Evolutionary conservation across 2,113 vertebrate species (phyloP), one percentile per base, ranked within the genome.

Genomic region (Tragelaphus buxtoni): DNA sequence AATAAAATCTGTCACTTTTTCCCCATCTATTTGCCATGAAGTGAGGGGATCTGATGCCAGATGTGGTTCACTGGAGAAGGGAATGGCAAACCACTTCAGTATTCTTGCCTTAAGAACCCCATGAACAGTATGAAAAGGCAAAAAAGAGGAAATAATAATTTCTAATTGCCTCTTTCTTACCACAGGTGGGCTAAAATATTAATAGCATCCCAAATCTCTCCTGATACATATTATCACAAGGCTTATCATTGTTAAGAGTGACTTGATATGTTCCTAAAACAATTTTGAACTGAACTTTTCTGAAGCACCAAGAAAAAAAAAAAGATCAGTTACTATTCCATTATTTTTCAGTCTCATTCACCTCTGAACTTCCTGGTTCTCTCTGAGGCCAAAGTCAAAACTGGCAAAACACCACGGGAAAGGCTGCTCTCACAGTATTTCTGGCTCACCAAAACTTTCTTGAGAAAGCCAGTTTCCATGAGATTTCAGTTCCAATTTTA

Each of bases 391-490:
- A 96, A 94, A 92, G 83, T 61, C 92, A 93, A 97, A 97, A 92
- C 94, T 97, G 96, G 88, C 97, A 97, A 95, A 97, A 97, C 81
- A 96, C 83, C 95, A 89, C 91, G 69, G 97, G 95, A 94, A 92
- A 92, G 69, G 79, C 92, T 93, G 98, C 58, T 95, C 91, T 97
- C 91, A 96, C 95, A 98, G 95, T 96, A 90, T 20, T 98, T 96
- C 97, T 98, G 97, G 98, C 98, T 97, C 94, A 69, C 87, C 95
- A n/a, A 82, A 95, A 88, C 60, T 47, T 87, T 97, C 81, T 93
- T 91, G 79, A 97, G 98, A 96, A 96, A 98, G 98, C 98, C 98
- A 98, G 92, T 98, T 98, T 97, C 95, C 80, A 79, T 80, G 94
- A 97, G 91, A 97, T 97, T 98, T 98, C 89, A 97, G 95, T 98